A percentile compares a stretch with the other conserved stretches of the same genome.
These are phyloP conservation scores for Montipora efflorescens DNA, from an alignment of 64 coral and sea anemone species.

Conservation along the genomic window DNA sequence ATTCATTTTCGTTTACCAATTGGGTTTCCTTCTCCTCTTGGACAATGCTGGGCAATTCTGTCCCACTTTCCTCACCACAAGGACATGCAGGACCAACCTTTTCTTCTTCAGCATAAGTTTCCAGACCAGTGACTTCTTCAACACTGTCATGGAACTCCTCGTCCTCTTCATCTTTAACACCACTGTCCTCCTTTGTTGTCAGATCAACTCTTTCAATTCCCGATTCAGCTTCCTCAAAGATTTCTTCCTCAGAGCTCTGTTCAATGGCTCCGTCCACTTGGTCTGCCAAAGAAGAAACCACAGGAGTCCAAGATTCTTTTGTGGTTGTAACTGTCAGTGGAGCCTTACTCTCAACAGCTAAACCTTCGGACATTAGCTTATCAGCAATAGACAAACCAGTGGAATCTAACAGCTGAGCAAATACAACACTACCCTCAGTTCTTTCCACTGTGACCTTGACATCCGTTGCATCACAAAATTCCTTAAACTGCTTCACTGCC, in stretches of 20 bases:
- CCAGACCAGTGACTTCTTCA: neutral
- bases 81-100: neutral
- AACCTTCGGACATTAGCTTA: slow-evolving; percentile 3
- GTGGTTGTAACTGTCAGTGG: neutral
- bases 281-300: neutral
- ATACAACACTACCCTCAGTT: neutral
- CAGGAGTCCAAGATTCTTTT: neutral
- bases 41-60: neutral
- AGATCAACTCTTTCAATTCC: neutral
- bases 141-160: slow-evolving; percentile 12
- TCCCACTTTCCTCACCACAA: neutral
- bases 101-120: neutral
- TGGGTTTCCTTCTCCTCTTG: neutral
- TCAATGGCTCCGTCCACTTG: neutral
- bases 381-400: slow-evolving; percentile 1
- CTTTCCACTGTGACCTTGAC: neutral
- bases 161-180: neutral
- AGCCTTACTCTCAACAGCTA: neutral
- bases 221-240: slow-evolving; percentile 26
- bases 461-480: slow-evolving; percentile 20
- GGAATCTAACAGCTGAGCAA: slow-evolving; percentile 11
- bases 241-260: slow-evolving; percentile 34
- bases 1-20: neutral
- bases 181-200: neutral
- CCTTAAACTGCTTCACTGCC: slow-evolving; percentile 4